Evolutionary conservation across 2,113 vertebrate species (phyloP), one percentile per base, ranked within the genome.

Genomic region (Gopherus evgoodei): DNA sequence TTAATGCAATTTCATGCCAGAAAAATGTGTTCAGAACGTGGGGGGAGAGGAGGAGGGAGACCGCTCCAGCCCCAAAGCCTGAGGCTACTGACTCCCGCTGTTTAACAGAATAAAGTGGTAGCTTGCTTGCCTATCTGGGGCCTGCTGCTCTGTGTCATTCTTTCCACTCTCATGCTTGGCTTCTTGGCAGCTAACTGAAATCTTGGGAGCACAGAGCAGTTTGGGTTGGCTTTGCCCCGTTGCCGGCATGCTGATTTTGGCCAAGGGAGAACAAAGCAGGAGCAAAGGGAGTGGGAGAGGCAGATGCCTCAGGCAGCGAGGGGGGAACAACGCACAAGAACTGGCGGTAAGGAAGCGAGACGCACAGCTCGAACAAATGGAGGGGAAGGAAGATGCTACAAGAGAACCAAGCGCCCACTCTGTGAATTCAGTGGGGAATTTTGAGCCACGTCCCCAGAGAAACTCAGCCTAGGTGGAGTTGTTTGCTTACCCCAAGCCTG

Each of bases 111-210:
- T 12, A 44, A 16, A 42, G 75, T 27, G 47, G 42, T 25, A 47
- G 42, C 22, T 14, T 3, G 25, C 75, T 91, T 87, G 85, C 89
- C 57, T 95, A 88, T 93, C 3, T 0, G 8, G 10, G 6, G 2
- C 1, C 14, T 31, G 29, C 75, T 59, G 81, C 42, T 81, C 76
- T 6, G 38, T 49, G 86, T 62, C 80, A 6, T 54, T 94, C 22
- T 93, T 94, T 94, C 89, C 21, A 78, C 86, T 86, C 56, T 82
- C 52, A 89, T 49, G 8, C 86, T 91, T 31, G 90, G 31, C 19
- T 94, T 44, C 52, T 80, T 86, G 85, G 49, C 78, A 86, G 69
- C 81, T 75, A 75, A 31, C 21, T 0, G 5, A 82, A 88, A 83
- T 53, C 69, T 94, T 83, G 90, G 81, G 16, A 88, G 38, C 12